Conservation (phyloP, 2,113 vertebrate species). For the Varanus komodoensis region DNA sequence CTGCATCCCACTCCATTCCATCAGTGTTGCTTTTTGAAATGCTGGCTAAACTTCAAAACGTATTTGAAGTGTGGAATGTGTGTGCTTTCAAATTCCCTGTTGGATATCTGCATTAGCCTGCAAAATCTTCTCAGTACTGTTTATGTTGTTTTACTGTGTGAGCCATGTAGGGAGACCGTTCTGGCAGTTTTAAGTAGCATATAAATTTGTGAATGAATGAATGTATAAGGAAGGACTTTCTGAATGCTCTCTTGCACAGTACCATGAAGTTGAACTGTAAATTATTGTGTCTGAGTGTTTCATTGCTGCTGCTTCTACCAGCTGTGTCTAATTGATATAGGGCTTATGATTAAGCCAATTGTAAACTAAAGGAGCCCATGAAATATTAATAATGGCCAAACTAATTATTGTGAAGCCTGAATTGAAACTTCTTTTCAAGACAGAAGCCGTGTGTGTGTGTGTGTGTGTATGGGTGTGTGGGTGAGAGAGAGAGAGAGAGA, state of each 20-base stretch:
- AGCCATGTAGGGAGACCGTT: no score
- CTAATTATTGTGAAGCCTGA: not conserved
- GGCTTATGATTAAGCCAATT: not conserved
- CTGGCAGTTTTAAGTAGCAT: no score
- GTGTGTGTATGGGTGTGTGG: not conserved
- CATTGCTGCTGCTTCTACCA: not conserved
- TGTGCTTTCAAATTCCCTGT: not conserved
- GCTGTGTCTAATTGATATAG: not conserved
- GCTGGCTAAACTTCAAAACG: no score
- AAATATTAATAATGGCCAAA: not conserved
- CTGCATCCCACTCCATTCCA: no score
- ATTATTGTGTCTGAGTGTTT: not conserved
- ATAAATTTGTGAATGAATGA: no score
- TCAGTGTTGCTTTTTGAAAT: no score
- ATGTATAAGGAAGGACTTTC: not conserved
- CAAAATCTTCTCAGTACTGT: not conserved
- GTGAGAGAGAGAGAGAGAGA: no score
- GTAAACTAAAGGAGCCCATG: not conserved
- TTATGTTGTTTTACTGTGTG: no score
- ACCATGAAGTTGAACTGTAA: not conserved
- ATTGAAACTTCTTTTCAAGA: no score
- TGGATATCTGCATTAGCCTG: not conserved
- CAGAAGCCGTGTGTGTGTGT: not conserved
- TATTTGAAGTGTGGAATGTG: no score
- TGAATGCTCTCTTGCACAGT: no score